A percentile compares a stretch with the other conserved stretches of the same genome.
phyloP scores from a whole-genome alignment of 2,888 invertebrate species.

The Lasiommata megera region DNA sequence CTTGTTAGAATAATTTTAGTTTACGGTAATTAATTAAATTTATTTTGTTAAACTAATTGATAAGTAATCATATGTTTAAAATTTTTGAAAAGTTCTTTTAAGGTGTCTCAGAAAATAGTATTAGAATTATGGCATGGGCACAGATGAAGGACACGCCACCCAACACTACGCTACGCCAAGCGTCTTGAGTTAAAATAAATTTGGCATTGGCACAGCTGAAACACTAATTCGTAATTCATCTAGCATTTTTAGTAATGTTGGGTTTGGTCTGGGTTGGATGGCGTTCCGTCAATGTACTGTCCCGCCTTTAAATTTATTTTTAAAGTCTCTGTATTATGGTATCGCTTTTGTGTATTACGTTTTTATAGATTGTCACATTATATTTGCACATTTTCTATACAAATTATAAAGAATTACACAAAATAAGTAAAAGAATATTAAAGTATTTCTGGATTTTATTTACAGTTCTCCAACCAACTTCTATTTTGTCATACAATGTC shows the following conservation, averaged over 20 bases:
- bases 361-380: constrained; percentile 63
- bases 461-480: background rate
- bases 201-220: too few species aligned
- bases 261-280: background rate
- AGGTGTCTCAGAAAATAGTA: constrained; percentile 1
- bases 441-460: constrained; percentile 31
- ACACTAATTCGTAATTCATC: too few species aligned
- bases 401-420: constrained; percentile 73
- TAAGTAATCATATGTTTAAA: background rate
- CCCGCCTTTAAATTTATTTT: constrained; percentile 40
- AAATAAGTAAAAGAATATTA: constrained; percentile 62
- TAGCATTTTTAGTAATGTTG: too few species aligned
- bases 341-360: constrained; percentile 64
- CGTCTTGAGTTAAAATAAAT: background rate
- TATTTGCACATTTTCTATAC: constrained; percentile 77
- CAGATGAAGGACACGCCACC: background rate
- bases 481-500: too few species aligned
- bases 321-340: constrained; percentile 56
- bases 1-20: constrained; percentile 15
- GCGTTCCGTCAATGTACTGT: background rate
- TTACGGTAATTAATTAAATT: background rate
- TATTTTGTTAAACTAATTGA: background rate
- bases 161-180: background rate
- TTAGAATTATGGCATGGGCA: background rate
- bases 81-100: constrained; percentile 1